Percentiles rank a stretch among this genome's conserved stretches.
phyloP scores from a whole-genome alignment of 2,797 vertebrate species.

The Tangara arthus region DNA sequence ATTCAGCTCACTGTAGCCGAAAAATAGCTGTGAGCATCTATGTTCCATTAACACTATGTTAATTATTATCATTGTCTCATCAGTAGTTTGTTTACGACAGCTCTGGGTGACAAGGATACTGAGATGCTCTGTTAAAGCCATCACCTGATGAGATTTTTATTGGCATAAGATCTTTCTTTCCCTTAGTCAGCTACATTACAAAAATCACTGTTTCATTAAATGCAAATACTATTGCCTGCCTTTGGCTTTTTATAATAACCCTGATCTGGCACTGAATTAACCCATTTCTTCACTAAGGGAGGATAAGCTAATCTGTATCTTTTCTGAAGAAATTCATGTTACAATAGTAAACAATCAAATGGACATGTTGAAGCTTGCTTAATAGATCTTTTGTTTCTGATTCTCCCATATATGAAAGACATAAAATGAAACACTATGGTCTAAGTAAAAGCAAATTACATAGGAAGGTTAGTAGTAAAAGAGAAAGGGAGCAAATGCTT shows the following conservation, averaged over 20 bases:
- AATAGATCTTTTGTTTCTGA: not conserved
- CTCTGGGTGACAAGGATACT: slow-evolving; percentile 74
- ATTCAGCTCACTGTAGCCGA: slow-evolving; percentile 76
- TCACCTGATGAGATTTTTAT: slow-evolving; percentile 77
- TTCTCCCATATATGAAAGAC: not conserved
- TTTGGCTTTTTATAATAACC: slow-evolving; percentile 44
- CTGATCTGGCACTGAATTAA: slow-evolving; percentile 23
- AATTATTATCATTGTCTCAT: slow-evolving; percentile 82
- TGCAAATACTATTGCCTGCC: slow-evolving; percentile 39
- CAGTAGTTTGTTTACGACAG: slow-evolving; percentile 77
- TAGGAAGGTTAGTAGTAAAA: not conserved
- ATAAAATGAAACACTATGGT: not conserved
- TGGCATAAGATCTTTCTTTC: slow-evolving; percentile 68
- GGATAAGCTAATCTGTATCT: not conserved
- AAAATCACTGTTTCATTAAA: slow-evolving; percentile 69
- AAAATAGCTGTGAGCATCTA: slow-evolving; percentile 73
- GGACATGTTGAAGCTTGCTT: not conserved
- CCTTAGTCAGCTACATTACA: slow-evolving; percentile 64
- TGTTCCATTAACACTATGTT: slow-evolving; percentile 73
- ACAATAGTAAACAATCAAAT: not conserved
- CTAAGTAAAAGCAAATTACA: not conserved
- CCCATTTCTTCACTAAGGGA: not conserved
- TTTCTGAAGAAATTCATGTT: not conserved
- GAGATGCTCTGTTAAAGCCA: slow-evolving; percentile 72
- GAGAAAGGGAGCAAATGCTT: not conserved